A percentile compares a stretch with the other conserved stretches of the same genome.
phyloP scores from a whole-genome alignment of 2,113 vertebrate species.

The Aegithalos caudatus region DNA sequence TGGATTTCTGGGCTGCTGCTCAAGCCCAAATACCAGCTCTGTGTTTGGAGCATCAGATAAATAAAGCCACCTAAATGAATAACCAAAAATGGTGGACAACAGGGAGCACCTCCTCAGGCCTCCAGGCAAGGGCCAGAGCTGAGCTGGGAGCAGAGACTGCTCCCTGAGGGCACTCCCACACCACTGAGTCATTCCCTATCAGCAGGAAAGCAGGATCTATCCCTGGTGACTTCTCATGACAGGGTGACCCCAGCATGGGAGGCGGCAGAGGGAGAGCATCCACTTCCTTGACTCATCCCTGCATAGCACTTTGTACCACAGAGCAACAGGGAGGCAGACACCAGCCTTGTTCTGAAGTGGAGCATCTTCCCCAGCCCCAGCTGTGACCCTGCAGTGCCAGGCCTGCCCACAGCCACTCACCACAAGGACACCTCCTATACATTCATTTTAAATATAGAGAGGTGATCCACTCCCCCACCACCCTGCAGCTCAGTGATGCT shows the following conservation, averaged over 20 bases:
- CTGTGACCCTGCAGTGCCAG: neutral
- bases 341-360: neutral
- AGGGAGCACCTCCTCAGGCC: neutral
- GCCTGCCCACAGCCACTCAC: neutral
- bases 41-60: neutral
- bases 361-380: neutral
- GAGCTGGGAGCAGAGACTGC: neutral
- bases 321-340: neutral
- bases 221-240: neutral
- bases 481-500: neutral
- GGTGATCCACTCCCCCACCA: neutral
- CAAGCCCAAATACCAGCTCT: neutral
- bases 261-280: fast-evolving
- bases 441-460: neutral
- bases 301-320: neutral
- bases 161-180: neutral
- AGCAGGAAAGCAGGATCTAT: neutral
- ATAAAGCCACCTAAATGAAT: neutral
- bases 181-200: neutral
- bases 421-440: neutral
- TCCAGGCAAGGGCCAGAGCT: neutral
- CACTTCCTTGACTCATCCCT: neutral
- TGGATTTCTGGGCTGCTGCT: neutral
- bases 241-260: neutral
- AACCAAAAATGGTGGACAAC: neutral